Evolutionary conservation across 2,888 invertebrate species (phyloP), one percentile per base, ranked within the genome.

Genomic region (Neoascia interrupta): DNA sequence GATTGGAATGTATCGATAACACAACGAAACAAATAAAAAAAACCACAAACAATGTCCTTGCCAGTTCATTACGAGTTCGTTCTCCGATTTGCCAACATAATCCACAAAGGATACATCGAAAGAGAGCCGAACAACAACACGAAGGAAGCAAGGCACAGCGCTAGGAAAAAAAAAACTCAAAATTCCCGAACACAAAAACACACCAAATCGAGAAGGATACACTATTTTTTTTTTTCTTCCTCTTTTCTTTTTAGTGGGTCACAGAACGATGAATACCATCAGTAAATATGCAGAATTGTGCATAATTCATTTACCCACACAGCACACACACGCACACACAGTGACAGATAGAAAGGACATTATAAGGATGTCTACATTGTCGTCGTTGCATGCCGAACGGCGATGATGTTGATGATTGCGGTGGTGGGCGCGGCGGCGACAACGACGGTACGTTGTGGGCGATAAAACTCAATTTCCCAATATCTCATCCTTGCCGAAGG

Each of bases 241-340:
- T n/a, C n/a, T n/a, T n/a, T n/a, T n/a, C n/a, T n/a, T n/a, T n/a
- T 66, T 60, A 76, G 64, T 70, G 64, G 72, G 72, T 60, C 76
- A 76, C 58, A 60, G 63, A 64, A 66, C 72, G 53, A 64, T 47
- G 58, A 45, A 66, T 61, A 63, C 45, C n/a, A n/a, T n/a, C 56
- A 39, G 75, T 63, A 70, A 70, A 76, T 76, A 58, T 60, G 72
- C 72, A 66, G 31, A 28, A 70, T 54, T 56, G 53, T 72, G 64
- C 76, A 76, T 76, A 64, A 58, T 70, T 64, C 76, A 60, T 64
- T 63, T 72, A 47, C 51, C 58, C 64, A 58, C 37, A 49, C 3
- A 49, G 56, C 49, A 61, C 51, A 31, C 8, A 6, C 31, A 31
- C 49, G 26, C 54, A 56, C 49, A 58, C 61, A 49, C 39, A 47